Percentiles rank a stretch among this genome's conserved stretches.
Conservation (phyloP, 2,797 vertebrate genomes). For the Sebastes elongatus region DNA sequence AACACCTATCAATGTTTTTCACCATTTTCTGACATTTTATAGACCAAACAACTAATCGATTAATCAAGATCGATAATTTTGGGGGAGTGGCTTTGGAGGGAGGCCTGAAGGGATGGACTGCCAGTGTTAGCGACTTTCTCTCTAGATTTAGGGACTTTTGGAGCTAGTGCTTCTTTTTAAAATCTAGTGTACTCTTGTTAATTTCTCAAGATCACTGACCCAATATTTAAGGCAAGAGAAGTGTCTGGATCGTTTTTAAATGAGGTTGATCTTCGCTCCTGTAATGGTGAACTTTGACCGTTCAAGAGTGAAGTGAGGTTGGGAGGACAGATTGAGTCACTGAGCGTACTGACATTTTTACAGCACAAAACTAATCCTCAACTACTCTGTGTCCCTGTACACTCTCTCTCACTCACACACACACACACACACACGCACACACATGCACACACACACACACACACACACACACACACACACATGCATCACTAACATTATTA, state of each 20-base stretch:
- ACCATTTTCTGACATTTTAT: too few relatives aligned
- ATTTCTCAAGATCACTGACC: neutral
- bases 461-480: conserved; percentile 16
- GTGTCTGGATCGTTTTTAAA: neutral
- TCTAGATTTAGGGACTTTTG: neutral
- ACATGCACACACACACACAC: neutral
- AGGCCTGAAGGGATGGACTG: neutral
- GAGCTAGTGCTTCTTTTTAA: neutral
- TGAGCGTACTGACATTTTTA: conserved; percentile 56
- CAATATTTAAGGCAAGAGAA: neutral
- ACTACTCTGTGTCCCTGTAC: neutral
- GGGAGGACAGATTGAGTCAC: neutral
- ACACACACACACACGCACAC: neutral
- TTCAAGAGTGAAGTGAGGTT: neutral
- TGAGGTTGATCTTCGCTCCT: neutral
- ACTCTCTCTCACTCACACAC: neutral
- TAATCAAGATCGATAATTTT: too few relatives aligned
- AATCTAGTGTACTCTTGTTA: neutral
- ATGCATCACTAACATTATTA: conserved; percentile 47
- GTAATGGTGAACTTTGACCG: conserved; percentile 10
- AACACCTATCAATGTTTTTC: too few relatives aligned
- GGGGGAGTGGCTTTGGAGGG: neutral
- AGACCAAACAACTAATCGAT: too few relatives aligned
- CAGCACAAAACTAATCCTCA: conserved; percentile 19
- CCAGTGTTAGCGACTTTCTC: too few relatives aligned